A percentile compares a stretch with the other conserved stretches of the same genome.
These are phyloP conservation scores for Aricia agestis DNA, from an alignment of 1,140 invertebrate genomes.

Conservation along the genomic window DNA sequence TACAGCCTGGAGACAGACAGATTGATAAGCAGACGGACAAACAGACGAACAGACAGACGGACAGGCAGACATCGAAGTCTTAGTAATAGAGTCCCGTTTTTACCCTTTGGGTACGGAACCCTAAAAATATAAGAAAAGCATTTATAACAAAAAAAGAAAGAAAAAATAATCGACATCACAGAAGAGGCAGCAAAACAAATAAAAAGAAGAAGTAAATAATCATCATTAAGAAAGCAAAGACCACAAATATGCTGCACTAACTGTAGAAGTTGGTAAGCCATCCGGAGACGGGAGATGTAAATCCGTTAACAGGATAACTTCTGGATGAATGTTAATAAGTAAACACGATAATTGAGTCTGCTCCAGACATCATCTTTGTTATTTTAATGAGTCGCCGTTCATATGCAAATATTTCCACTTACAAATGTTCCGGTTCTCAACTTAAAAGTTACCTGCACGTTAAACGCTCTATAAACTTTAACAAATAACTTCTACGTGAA, in stretches of 20 bases:
- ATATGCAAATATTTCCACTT: constrained; percentile 47
- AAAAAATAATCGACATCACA: no score
- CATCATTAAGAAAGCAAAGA: background rate
- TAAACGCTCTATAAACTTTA: background rate
- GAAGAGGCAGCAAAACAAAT: no score
- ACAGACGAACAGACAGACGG: no score
- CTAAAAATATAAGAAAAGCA: no score
- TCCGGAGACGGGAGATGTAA: constrained; percentile 35
- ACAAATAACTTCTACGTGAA: background rate
- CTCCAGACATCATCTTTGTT: constrained; percentile 53
- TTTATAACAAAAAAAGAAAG: no score
- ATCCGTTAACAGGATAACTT: constrained; percentile 44
- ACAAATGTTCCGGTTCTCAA: constrained; percentile 36
- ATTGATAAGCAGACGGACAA: no score
- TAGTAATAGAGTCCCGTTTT: no score
- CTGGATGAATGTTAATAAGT: constrained; percentile 55
- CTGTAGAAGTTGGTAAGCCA: background rate
- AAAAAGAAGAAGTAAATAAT: no score
- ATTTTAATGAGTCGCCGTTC: constrained; percentile 57
- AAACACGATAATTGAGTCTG: constrained; percentile 59
- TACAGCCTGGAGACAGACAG: no score
- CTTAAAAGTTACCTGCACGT: constrained; percentile 16
- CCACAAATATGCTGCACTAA: background rate
- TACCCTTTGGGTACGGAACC: no score
- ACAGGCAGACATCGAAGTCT: no score